A percentile compares a stretch with the other conserved stretches of the same genome.
These are phyloP conservation scores for Takifugu ocellatus DNA, from an alignment of 2,797 vertebrate genomes.

Conservation along the genomic window DNA sequence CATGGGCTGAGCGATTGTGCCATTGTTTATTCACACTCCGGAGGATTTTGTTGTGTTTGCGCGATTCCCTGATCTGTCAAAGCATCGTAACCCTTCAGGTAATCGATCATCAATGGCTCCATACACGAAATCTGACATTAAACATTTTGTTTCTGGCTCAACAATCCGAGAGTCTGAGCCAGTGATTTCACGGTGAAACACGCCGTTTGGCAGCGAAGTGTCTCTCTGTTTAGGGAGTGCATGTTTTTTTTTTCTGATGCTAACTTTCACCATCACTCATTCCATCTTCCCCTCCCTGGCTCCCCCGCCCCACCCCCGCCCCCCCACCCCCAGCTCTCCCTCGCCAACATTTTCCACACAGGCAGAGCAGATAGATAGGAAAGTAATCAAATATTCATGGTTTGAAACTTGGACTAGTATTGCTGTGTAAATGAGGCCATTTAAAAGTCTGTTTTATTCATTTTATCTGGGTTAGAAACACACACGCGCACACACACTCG, in stretches of 20 bases:
- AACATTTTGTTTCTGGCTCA: slow-evolving; percentile 13
- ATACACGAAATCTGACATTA: slow-evolving; percentile 20
- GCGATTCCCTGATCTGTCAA: slow-evolving; percentile 25
- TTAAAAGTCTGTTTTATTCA: slow-evolving; percentile 80
- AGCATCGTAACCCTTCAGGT: slow-evolving; percentile 12
- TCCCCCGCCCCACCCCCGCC: slow-evolving; percentile 3
- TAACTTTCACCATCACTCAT: slow-evolving; percentile 43
- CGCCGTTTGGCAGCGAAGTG: slow-evolving; percentile 9
- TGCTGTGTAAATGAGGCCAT: slow-evolving; percentile 76
- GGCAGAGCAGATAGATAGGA: slow-evolving; percentile 55
- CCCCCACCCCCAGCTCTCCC: slow-evolving; percentile 10
- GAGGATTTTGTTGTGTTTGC: slow-evolving; percentile 35
- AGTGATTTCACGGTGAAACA: slow-evolving; percentile 17
- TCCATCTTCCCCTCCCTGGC: slow-evolving; percentile 22
- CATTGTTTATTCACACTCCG: slow-evolving; percentile 19
- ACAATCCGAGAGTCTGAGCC: slow-evolving; percentile 3
- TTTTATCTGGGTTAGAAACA: slow-evolving; percentile 75
- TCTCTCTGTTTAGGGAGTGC: slow-evolving; percentile 15
- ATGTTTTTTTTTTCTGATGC: slow-evolving; percentile 34
- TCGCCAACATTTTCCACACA: slow-evolving; percentile 46
- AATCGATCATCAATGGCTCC: slow-evolving; percentile 13
- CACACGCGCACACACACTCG: slow-evolving; percentile 36
- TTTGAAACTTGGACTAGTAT: slow-evolving; percentile 71
- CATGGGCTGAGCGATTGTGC: slow-evolving; percentile 8
- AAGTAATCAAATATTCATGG: slow-evolving; percentile 77